phyloP scores from a whole-genome alignment of 2,113 vertebrate genomes.

The Ginglymostoma cirratum region DNA sequence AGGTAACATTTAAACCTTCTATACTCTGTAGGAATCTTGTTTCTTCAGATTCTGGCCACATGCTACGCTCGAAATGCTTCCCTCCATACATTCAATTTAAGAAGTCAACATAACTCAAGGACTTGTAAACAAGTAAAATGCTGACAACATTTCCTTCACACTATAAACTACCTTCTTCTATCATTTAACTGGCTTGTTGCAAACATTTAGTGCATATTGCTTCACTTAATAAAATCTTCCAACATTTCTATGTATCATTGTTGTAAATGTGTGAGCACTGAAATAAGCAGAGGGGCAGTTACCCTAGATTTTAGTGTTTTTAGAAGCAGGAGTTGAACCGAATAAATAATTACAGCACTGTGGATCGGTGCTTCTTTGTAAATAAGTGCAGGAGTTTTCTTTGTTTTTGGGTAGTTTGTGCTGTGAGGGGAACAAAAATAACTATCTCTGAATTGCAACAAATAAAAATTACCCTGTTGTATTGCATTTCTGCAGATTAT shows the following conservation, averaged over 20 bases:
- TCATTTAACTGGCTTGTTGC: constrained; percentile 26
- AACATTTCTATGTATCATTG: constrained; percentile 26
- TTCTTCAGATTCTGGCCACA: constrained; percentile 24
- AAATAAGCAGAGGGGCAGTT: neutral
- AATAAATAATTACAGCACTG: constrained; percentile 46
- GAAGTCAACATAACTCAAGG: constrained; percentile 13
- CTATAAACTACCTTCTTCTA: constrained; percentile 36
- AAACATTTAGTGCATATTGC: constrained; percentile 36
- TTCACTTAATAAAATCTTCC: constrained; percentile 20
- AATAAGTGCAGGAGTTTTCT: constrained; percentile 49
- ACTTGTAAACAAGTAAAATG: constrained; percentile 24
- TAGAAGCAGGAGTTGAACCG: neutral
- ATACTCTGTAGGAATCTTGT: neutral
- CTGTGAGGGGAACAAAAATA: constrained; percentile 52
- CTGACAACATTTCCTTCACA: constrained; percentile 35
- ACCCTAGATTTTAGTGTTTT: constrained; percentile 31
- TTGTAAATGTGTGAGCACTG: constrained; percentile 38
- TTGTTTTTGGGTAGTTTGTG: constrained; percentile 50
- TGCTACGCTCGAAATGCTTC: neutral
- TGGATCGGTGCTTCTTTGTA: constrained; percentile 61
- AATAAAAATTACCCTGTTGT: constrained; percentile 37
- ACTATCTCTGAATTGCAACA: constrained; percentile 44
- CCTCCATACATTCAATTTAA: constrained; percentile 6
- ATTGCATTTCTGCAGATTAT: constrained; percentile 55
- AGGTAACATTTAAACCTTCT: constrained; percentile 11